Percentiles rank a stretch among this genome's conserved stretches.
Evolutionary conservation across 1,140 invertebrate genomes (phyloP).

Genomic region (Ericerus pela): DNA sequence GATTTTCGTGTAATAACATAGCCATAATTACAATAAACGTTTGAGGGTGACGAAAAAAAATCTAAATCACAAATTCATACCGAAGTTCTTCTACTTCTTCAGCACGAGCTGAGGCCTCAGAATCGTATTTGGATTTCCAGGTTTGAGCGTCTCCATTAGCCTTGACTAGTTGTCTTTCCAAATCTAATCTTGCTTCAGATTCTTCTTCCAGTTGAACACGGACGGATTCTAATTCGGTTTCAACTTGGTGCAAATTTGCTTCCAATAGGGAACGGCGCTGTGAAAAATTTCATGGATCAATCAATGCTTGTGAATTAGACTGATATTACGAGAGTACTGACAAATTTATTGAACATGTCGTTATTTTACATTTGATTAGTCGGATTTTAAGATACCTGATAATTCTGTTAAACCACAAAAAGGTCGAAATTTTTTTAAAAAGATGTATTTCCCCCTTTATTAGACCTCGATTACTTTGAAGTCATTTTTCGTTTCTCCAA

Average conservation of each 20-base stretch:
- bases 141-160: constrained; percentile 72
- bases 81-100: constrained; percentile 89
- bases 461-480: no score
- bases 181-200: constrained; percentile 81
- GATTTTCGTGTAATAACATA: no score
- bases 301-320: no score
- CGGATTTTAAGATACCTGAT: no score
- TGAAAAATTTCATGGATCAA: constrained; percentile 2
- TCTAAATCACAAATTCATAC: constrained; percentile 25
- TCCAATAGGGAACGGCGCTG: constrained; percentile 73
- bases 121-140: constrained; percentile 85
- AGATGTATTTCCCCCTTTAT: no score
- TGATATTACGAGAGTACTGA: no score
- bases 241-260: constrained; percentile 71
- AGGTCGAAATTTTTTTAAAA: no score
- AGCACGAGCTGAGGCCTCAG: constrained; percentile 71
- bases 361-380: no score
- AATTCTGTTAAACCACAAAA: no score
- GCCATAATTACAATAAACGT: no score
- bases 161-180: constrained; percentile 86
- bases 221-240: constrained; percentile 81
- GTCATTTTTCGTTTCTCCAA: no score
- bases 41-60: neutral
- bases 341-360: no score
- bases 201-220: constrained; percentile 90